Evolutionary conservation across 53 echinoderm and acorn worm genomes (phyloP), one percentile per base, ranked within the genome.

Genomic region (Echinometra lucunter): DNA sequence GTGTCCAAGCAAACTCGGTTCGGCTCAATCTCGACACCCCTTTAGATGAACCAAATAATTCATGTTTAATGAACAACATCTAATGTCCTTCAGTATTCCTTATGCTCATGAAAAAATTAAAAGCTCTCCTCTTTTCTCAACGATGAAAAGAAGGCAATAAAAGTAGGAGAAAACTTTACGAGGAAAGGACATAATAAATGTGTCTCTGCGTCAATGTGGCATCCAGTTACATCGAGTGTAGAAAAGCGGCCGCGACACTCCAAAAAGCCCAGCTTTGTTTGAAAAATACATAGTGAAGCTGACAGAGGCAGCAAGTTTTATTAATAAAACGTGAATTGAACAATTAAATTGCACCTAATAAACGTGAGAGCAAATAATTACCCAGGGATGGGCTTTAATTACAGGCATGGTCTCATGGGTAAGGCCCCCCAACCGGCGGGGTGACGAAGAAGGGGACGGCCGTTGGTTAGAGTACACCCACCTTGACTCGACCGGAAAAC

Each of bases 331-430:
- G 92, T 92, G 92, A 45, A 92, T 92, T 74, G 92, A 74, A 92
- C 92, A 92, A 92, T 92, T 92, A 92, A 92, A 92, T 92, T 92
- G 92, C 92, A 92, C 92, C 92, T 92, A 92, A 92, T 92, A 92
- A 92, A 92, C 74, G 92, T 92, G 92, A 92, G 92, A 74, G 92
- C 92, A 92, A 92, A 92, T 92, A 92, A 92, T 92, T 92, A 92
- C 92, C 67, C 74, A 92, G 92, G 58, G 92, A 92, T 92, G 56
- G 92, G 74, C 32, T 44, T 67, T 92, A 92, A 92, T 92, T 92
- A 92, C 74, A 45, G 45, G 47, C 49, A 47, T 35, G 74, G 92
- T 92, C 92, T 92, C 92, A 45, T 42, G 92, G 92, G 92, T 92
- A 47, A 53, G 45, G 67, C 49, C 92, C 67, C n/a, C 67, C 92